Evolutionary conservation across 2,797 vertebrate genomes (phyloP).

Genomic region (Micrastur ruficollis): DNA sequence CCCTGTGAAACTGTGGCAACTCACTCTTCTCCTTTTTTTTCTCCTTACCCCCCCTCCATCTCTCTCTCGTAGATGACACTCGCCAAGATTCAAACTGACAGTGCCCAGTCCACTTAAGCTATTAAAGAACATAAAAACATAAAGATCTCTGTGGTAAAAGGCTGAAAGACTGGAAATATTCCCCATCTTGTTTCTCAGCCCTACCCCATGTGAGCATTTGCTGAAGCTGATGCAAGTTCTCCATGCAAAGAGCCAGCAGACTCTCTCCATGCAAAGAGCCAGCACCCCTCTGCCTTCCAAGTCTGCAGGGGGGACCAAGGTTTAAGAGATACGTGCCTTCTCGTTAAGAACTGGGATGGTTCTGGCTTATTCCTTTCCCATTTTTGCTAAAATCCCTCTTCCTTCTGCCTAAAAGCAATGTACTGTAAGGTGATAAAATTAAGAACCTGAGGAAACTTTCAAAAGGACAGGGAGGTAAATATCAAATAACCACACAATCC

Average conservation of each 20-base stretch:
- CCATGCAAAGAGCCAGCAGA: neutral
- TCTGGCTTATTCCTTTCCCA: neutral
- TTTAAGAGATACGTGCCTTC: neutral
- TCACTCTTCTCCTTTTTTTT: neutral
- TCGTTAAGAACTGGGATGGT: neutral
- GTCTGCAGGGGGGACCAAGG: neutral
- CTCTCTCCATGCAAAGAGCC: neutral
- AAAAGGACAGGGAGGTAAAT: neutral
- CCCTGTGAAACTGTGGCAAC: neutral
- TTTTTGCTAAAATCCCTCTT: neutral
- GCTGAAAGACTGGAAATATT: neutral
- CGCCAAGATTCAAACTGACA: neutral
- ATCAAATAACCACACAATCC: neutral
- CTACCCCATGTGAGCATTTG: neutral
- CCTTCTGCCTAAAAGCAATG: neutral
- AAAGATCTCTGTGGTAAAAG: neutral
- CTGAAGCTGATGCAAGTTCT: constrained; percentile 23
- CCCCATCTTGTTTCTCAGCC: neutral
- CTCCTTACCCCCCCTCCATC: no score
- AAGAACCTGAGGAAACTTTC: neutral
- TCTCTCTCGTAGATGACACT: neutral
- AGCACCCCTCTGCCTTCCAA: constrained; percentile 9
- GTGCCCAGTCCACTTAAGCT: neutral
- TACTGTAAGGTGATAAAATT: neutral
- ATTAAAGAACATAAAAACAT: neutral